Base-by-base conservation (phyloP, 2,888 invertebrate genomes). In the Venustoraphidia nigricollis region DNA sequence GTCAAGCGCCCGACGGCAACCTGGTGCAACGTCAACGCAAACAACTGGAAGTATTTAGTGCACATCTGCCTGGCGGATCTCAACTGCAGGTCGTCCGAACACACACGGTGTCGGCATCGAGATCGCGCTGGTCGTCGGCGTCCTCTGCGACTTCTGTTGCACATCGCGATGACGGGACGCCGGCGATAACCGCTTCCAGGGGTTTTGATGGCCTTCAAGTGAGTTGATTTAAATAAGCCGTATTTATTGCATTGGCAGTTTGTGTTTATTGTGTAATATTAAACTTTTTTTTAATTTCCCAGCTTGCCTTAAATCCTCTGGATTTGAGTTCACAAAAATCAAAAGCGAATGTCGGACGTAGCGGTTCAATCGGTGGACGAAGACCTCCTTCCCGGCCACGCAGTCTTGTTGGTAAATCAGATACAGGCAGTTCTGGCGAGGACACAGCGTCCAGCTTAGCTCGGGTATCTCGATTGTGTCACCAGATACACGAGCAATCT, bases 71-170 rank as follows among this genome's bases (percentile, higher is more conserved):
- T 41, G 79, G 78, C 8, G 77, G 81, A 44, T 46, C 46, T 27
- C 75, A 75, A 35, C 69, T 84, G 59, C 81, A 83, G 58, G 82
- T 84, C 53, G 75, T 84, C 69, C 77, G 82, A 56, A 78, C 83
- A 64, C 77, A 64, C 42, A 62, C 65, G 39, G 62, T 63, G 17
- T 38, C 51, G 9, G 47, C 39, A n/a, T 62, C 65, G 27, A 63
- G 61, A 51, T 66, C 65, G 54, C 54, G 61, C 44, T 63, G 63
- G 63, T 56, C 58, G 11, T 55, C 53, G 27, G 58, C 56, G 44
- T 51, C 52, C 17, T 48, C 46, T 10, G 44, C 46, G 38, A 41
- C 27, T 17, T 13, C 34, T 17, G 41, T 41, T 14, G 13, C 41
- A n/a, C 17, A 14, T 14, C 27, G 11, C 10, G n/a, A 10, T 6